These are phyloP conservation scores for Megaptera novaeangliae DNA, from an alignment of 2,113 vertebrate species.

Conservation along the genomic window DNA sequence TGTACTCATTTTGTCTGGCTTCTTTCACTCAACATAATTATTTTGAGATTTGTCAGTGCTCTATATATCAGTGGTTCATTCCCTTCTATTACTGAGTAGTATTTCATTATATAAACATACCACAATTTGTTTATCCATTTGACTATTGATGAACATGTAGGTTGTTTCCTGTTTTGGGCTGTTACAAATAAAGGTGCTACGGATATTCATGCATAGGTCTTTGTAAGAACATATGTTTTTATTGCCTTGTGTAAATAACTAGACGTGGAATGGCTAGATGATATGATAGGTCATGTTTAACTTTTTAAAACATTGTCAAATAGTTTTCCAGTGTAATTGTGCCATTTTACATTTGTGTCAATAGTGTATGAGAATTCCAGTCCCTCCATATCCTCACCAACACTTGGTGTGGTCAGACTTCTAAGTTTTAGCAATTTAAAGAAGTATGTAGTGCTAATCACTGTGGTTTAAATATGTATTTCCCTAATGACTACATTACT, in stretches of 20 bases:
- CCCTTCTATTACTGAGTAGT: background rate
- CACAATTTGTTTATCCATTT: background rate
- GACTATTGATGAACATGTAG: background rate
- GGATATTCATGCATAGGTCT: background rate
- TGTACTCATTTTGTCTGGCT: background rate
- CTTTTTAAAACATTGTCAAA: background rate
- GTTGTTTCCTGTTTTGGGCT: background rate
- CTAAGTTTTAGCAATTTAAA: background rate
- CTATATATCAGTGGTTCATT: background rate
- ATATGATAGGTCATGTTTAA: background rate
- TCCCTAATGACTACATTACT: background rate
- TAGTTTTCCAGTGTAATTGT: background rate
- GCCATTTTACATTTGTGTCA: background rate
- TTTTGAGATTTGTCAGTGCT: background rate
- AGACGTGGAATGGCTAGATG: background rate
- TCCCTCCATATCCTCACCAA: background rate
- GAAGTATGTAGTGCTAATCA: background rate
- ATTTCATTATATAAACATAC: background rate
- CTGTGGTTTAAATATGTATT: background rate
- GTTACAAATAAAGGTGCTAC: background rate
- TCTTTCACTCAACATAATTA: background rate
- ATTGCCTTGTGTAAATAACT: background rate
- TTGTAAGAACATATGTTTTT: background rate
- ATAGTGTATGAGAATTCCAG: background rate
- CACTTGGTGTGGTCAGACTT: background rate